Evolutionary conservation across 2,113 vertebrate genomes (phyloP).

Genomic region (Ceyx margarethae): DNA sequence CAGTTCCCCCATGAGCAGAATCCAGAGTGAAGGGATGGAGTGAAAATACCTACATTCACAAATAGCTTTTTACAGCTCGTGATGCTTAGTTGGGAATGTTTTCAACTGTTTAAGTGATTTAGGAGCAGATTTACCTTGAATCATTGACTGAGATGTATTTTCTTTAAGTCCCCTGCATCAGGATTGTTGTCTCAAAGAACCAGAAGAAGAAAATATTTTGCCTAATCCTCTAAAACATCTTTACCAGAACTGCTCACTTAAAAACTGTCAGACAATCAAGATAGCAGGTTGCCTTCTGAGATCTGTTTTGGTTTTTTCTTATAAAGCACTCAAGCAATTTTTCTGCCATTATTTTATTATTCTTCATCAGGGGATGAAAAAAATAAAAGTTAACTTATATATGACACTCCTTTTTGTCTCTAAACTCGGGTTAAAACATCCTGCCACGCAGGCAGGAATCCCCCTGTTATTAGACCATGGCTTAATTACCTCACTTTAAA

Average conservation of each 20-base stretch:
- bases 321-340: background rate
- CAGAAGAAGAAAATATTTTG: background rate
- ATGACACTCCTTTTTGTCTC: background rate
- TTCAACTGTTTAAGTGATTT: background rate
- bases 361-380: background rate
- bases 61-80: fast-evolving
- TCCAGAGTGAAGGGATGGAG: background rate
- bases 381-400: background rate
- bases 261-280: background rate
- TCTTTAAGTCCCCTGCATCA: background rate
- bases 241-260: background rate
- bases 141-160: background rate
- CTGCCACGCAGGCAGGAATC: background rate
- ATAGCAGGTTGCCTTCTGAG: background rate
- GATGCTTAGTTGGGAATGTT: background rate
- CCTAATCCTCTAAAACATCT: background rate
- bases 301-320: background rate
- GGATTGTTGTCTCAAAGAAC: background rate
- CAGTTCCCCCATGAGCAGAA: fast-evolving
- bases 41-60: background rate
- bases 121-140: background rate
- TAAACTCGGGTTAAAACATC: background rate
- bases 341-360: background rate
- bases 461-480: background rate
- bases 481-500: constrained; percentile 42